Evolutionary conservation across 2,888 invertebrate species (phyloP).

Genomic region (Ennomos quercinarius): DNA sequence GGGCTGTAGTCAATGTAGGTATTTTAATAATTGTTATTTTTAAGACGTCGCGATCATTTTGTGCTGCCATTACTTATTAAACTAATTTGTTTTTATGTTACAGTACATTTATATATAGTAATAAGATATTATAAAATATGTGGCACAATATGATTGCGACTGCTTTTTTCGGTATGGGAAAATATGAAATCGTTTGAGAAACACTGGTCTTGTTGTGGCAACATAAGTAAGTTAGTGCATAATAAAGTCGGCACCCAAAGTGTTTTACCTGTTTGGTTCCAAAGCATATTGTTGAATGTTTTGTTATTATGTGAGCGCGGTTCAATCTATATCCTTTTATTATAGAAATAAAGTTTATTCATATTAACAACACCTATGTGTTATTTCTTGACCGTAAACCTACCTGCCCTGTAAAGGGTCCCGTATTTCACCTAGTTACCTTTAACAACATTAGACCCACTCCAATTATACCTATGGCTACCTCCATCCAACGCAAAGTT

Average conservation of each 20-base stretch:
- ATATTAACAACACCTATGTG: conserved; percentile 60
- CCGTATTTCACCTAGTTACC: too few relatives aligned
- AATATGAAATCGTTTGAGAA: conserved; percentile 69
- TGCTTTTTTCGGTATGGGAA: conserved; percentile 39
- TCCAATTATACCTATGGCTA: too few relatives aligned
- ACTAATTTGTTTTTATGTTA: conserved; percentile 30
- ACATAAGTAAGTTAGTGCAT: conserved; percentile 68
- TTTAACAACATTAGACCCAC: too few relatives aligned
- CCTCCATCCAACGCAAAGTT: too few relatives aligned
- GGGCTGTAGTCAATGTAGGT: conserved; percentile 61
- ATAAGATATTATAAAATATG: not conserved
- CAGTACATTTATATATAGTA: conserved; percentile 39
- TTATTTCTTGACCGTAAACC: conserved; percentile 25
- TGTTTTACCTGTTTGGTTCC: conserved; percentile 77
- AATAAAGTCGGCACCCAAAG: conserved; percentile 79
- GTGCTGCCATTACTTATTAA: conserved; percentile 45
- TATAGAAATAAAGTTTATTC: conserved; percentile 84
- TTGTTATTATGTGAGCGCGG: conserved; percentile 73
- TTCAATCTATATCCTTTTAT: conserved; percentile 80
- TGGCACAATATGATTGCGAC: conserved; percentile 52
- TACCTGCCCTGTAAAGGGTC: not conserved
- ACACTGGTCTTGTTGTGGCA: conserved; percentile 71
- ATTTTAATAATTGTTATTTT: conserved; percentile 58
- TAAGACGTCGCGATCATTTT: conserved; percentile 57
- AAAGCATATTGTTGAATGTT: conserved; percentile 84